Evolutionary conservation across 2,797 vertebrate genomes (phyloP), one percentile per base, ranked within the genome.

Genomic region (Cheirogaleus major): DNA sequence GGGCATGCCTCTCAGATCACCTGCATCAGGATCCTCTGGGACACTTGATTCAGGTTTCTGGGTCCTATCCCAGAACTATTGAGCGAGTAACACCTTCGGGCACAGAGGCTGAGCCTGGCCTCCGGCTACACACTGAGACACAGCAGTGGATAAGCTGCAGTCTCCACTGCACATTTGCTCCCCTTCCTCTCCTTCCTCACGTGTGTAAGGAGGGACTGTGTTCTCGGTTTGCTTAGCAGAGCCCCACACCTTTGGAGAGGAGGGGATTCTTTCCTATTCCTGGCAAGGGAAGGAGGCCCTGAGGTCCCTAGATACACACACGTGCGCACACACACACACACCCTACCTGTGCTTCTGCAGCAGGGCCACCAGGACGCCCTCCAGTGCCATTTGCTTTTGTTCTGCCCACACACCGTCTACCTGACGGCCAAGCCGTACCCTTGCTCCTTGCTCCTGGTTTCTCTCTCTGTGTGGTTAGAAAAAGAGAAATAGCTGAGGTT

Each of bases 291-390:
- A 89, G 57, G 75, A 94, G 35, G 27, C 9, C 25, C 65, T 18
- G 57, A 65, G 59, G 41, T 57, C 35, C 82, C n/a, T n/a, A 59
- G 6, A 17, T 7, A 75, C 12, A 55, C 38, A 81, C 30, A 11
- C 14, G 18, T 23, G 41, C n/a, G 43, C 27, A 65, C 43, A 35
- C 15, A 69, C 9, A n/a, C 27, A 15, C 22, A 1, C 13, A n/a
- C 78, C 97, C 76, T 95, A 99, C 98, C 98, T 98, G 2, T 95
- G 98, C 32, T 95, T 98, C 75, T 98, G 98, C 93, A 97, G 88
- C 81, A 98, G 91, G 95, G 98, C 97, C 94, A 90, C 98, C 97
- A 98, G 95, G 97, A 98, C 95, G 96, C 98, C 98, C 91, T 98
- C 97, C 35, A 98, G 14, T 0, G 97, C 95, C 97, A 93, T 97